Evolutionary conservation across 2,888 invertebrate species (phyloP).

Genomic region (Stenchaetothrips biformis): DNA sequence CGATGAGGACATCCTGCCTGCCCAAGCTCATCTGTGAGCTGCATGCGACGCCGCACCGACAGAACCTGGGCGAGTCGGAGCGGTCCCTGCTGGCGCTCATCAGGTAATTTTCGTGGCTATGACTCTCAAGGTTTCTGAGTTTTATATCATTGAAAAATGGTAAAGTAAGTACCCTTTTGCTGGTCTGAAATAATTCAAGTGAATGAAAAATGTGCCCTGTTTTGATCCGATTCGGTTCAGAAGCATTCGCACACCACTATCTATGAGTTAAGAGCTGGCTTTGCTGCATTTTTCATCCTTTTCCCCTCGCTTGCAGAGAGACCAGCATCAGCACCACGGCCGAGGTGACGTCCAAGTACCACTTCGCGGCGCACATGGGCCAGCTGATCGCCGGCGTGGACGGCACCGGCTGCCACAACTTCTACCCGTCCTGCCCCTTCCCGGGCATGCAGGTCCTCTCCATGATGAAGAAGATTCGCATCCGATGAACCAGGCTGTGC

Average conservation of each 20-base stretch:
- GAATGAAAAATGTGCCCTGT: constrained; percentile 55
- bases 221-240: too few species aligned
- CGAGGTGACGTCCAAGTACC: constrained; percentile 59
- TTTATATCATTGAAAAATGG: neutral
- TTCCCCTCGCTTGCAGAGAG: constrained; percentile 48
- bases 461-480: constrained; percentile 58
- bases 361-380: constrained; percentile 65
- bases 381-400: constrained; percentile 61
- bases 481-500: constrained; percentile 37
- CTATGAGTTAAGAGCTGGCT: neutral
- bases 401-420: constrained; percentile 62
- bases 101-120: constrained; percentile 47
- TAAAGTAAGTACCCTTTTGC: constrained; percentile 51
- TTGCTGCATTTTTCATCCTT: neutral
- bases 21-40: constrained; percentile 63
- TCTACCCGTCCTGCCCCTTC: constrained; percentile 61
- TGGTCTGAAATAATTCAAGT: constrained; percentile 54
- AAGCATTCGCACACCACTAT: too few species aligned
- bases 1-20: constrained; percentile 58
- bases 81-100: constrained; percentile 56
- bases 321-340: constrained; percentile 59
- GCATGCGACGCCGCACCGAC: constrained; percentile 56
- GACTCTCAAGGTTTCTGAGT: constrained; percentile 14
- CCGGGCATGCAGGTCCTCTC: constrained; percentile 58
- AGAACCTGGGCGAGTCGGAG: constrained; percentile 58